Conservation (phyloP, 2,797 vertebrate genomes). For the Pitangus sulphuratus region DNA sequence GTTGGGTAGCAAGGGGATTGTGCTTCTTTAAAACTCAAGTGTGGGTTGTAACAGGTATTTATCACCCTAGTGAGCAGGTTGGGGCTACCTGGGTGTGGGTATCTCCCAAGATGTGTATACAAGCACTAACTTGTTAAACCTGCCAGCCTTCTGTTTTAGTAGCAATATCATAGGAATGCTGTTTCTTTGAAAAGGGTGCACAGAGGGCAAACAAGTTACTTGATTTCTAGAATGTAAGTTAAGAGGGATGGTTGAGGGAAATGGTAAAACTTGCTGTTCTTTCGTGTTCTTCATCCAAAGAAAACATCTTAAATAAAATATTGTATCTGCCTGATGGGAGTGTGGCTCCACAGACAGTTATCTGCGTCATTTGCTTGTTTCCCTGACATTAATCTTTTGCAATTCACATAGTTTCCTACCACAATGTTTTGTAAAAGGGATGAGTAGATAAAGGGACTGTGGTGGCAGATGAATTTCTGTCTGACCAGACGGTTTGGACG, state of each 20-base stretch:
- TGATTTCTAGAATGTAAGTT: constrained; percentile 23
- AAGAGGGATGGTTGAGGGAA: not conserved
- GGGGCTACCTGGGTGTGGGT: constrained; percentile 60
- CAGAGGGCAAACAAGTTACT: constrained; percentile 20
- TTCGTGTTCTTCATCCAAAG: constrained; percentile 30
- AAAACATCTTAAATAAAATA: constrained; percentile 37
- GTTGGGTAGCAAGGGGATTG: not conserved
- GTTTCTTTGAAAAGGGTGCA: constrained; percentile 42
- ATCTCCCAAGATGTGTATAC: constrained; percentile 21
- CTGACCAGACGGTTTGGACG: not conserved
- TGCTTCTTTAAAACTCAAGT: constrained; percentile 23
- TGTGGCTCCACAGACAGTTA: constrained; percentile 19
- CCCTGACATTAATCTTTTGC: constrained; percentile 39
- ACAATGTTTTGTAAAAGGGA: not conserved
- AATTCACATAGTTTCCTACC: constrained; percentile 44
- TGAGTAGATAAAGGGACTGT: not conserved
- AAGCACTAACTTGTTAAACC: constrained; percentile 51
- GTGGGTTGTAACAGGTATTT: constrained; percentile 53
- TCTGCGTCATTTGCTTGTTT: constrained; percentile 26
- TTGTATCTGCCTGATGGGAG: not conserved
- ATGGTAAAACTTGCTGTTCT: constrained; percentile 7
- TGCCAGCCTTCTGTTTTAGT: constrained; percentile 47
- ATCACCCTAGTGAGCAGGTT: constrained; percentile 37
- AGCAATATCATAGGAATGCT: constrained; percentile 56
- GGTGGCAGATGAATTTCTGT: not conserved